These are phyloP conservation scores for Catalaphyllia jardinei DNA, from an alignment of 64 coral and sea anemone genomes.

Conservation along the genomic window DNA sequence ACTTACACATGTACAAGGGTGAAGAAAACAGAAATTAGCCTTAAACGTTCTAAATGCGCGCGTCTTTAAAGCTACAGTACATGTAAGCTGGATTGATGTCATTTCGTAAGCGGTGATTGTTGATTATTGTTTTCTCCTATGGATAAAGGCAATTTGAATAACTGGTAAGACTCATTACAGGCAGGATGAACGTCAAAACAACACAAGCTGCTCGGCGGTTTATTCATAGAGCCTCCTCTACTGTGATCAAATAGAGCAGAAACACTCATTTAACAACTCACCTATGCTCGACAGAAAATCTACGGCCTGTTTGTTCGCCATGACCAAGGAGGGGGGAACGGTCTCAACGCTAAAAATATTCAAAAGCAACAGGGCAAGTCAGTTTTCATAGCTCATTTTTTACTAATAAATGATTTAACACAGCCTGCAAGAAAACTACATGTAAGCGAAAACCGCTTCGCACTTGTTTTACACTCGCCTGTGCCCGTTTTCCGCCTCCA, in stretches of 20 bases:
- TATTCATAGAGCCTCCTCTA: no score
- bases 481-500: conserved; percentile 14
- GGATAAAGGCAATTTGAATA: conserved; percentile 13
- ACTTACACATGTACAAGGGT: no score
- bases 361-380: background rate
- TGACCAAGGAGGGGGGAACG: background rate
- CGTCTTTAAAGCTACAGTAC: no score
- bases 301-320: conserved; percentile 24
- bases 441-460: background rate
- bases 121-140: background rate
- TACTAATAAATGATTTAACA: background rate
- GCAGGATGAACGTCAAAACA: background rate
- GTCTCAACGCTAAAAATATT: conserved; percentile 19
- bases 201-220: background rate
- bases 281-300: conserved; percentile 17
- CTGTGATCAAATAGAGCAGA: background rate
- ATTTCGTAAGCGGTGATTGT: background rate
- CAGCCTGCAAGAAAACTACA: background rate
- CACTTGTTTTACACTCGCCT: background rate
- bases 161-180: background rate
- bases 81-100: background rate
- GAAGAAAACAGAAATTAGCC: no score
- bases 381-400: background rate
- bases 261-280: background rate
- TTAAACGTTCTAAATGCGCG: no score